These are phyloP conservation scores for Sternarchorhynchus goeldii DNA, from an alignment of 2,797 vertebrate species.

Conservation along the genomic window DNA sequence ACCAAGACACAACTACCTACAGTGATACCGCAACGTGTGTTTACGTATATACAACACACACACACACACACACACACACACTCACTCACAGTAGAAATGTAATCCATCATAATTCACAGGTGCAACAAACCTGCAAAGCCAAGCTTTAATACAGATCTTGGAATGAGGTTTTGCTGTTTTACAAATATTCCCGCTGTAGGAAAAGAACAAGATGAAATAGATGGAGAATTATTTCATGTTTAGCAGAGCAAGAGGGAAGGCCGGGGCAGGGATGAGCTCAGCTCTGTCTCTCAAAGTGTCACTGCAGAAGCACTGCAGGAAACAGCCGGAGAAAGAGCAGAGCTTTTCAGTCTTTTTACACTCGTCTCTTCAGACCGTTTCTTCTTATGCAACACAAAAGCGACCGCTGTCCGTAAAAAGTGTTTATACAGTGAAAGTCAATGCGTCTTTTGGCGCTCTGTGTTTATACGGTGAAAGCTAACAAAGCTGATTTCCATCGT, in stretches of 20 bases:
- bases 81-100: background rate
- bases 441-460: too few relatives aligned
- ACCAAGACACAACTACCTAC: background rate
- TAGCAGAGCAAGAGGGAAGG: background rate
- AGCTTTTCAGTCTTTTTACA: background rate
- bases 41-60: background rate
- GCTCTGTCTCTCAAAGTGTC: background rate
- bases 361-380: background rate
- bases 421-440: background rate
- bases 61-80: background rate
- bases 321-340: too few relatives aligned
- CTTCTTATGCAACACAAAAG: background rate
- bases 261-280: background rate
- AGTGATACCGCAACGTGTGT: background rate
- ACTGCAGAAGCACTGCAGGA: background rate
- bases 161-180: too few relatives aligned
- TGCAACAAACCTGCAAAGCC: background rate
- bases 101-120: background rate
- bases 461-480: background rate
- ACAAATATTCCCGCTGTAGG: too few relatives aligned
- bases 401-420: background rate
- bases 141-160: background rate
- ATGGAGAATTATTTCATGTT: background rate
- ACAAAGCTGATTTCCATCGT: too few relatives aligned
- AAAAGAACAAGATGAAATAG: background rate